Conservation (phyloP, 2,797 vertebrate genomes). For the Alcedo quadribrachys region DNA sequence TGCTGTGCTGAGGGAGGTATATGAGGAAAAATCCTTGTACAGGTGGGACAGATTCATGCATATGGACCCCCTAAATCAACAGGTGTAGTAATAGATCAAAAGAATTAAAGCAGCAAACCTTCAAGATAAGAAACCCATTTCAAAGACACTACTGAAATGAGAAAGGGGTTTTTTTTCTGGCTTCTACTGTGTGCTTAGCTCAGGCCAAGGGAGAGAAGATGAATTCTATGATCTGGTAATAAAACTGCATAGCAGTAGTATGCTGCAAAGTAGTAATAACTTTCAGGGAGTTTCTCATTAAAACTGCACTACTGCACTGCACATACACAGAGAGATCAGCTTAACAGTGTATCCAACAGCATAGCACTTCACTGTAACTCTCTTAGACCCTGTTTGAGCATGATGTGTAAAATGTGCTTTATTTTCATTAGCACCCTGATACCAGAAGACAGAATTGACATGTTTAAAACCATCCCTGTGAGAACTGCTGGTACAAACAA, state of each 20-base stretch:
- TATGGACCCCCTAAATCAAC: not conserved
- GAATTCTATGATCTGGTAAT: constrained; percentile 30
- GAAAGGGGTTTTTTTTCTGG: not conserved
- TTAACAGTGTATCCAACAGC: not conserved
- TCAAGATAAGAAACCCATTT: not conserved
- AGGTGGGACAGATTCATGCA: not conserved
- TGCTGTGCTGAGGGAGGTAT: not conserved
- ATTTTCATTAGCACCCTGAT: constrained; percentile 6
- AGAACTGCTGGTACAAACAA: not conserved
- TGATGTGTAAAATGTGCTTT: constrained; percentile 15
- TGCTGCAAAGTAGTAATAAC: not conserved
- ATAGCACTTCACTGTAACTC: not conserved
- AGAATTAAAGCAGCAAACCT: not conserved
- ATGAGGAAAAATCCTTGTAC: not conserved
- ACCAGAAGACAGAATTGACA: not conserved
- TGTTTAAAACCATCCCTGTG: not conserved
- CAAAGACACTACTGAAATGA: not conserved
- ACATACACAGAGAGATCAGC: not conserved
- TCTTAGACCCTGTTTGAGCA: not conserved
- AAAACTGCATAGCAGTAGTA: constrained; percentile 22
- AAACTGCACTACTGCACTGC: constrained; percentile 6
- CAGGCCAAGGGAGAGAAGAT: constrained; percentile 11
- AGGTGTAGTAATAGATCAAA: not conserved
- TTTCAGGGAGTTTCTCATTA: constrained; percentile 51
- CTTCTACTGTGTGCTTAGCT: not conserved